phyloP scores from a whole-genome alignment of 2,113 vertebrate species.

The Columbina picui region DNA sequence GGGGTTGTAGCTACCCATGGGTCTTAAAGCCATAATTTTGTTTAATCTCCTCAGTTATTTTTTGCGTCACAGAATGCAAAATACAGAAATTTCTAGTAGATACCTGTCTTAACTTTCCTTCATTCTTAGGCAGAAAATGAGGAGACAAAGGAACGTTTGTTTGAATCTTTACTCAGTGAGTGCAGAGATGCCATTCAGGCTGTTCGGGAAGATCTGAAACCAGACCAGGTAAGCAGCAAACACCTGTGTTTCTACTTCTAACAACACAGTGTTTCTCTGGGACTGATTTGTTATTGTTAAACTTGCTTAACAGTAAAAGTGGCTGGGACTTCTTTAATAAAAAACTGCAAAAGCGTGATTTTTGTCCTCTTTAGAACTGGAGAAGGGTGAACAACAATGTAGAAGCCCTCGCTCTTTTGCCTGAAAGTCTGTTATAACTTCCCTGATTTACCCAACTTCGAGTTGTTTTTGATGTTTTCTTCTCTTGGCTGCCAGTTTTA shows the following conservation, averaged over 20 bases:
- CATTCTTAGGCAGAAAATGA: constrained; percentile 87
- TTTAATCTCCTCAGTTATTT: background rate
- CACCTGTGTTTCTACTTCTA: background rate
- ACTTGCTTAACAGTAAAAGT: background rate
- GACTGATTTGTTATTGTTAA: background rate
- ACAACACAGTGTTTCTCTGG: rapidly evolving
- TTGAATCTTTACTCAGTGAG: constrained; percentile 93
- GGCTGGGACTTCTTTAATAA: background rate
- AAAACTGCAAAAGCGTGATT: background rate
- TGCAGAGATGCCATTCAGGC: constrained; percentile 97
- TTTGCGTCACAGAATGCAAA: background rate
- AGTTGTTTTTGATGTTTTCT: background rate
- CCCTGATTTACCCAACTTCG: background rate
- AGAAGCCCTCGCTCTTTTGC: background rate
- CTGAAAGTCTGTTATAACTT: background rate
- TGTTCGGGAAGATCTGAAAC: constrained; percentile 92
- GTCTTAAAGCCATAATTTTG: background rate
- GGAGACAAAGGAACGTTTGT: constrained; percentile 95
- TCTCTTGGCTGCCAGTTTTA: background rate
- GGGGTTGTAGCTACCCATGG: background rate
- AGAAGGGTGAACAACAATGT: background rate
- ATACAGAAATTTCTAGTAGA: background rate
- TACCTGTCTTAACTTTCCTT: background rate
- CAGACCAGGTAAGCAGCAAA: constrained; percentile 83
- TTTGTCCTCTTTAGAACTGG: background rate